Conservation (phyloP, 2,888 invertebrate genomes). For the Xanthia togata region DNA sequence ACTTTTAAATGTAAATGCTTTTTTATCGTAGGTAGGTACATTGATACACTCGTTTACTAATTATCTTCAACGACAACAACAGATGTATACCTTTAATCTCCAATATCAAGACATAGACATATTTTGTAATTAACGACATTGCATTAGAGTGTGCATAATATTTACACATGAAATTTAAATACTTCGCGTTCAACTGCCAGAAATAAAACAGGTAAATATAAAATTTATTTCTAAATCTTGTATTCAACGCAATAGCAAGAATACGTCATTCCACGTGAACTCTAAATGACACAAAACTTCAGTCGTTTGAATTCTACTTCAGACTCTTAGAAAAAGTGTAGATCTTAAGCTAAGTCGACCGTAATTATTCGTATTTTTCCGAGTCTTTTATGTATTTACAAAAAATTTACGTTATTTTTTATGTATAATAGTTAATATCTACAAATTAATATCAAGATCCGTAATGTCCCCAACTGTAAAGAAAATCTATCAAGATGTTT, state of each 20-base stretch:
- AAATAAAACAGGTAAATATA: slow-evolving; percentile 12
- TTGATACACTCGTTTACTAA: neutral
- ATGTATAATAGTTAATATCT: slow-evolving; percentile 30
- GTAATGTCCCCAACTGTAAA: neutral
- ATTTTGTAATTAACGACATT: neutral
- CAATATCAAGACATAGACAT: slow-evolving; percentile 6
- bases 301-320: slow-evolving; percentile 77
- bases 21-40: neutral
- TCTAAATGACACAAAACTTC: slow-evolving; percentile 70
- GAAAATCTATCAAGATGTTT: slow-evolving; percentile 25
- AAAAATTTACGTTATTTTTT: slow-evolving; percentile 23
- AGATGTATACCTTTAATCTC: slow-evolving; percentile 9
- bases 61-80: slow-evolving; percentile 4
- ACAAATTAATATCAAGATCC: slow-evolving; percentile 23
- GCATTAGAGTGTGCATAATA: neutral
- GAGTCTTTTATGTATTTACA: slow-evolving; percentile 55
- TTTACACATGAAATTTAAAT: slow-evolving; percentile 17
- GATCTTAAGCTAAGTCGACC: slow-evolving; percentile 49
- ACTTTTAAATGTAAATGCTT: slow-evolving; percentile 16
- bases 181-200: neutral
- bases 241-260: slow-evolving; percentile 23
- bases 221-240: slow-evolving; percentile 24
- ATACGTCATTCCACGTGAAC: slow-evolving; percentile 8
- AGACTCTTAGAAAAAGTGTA: slow-evolving; percentile 70
- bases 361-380: slow-evolving; percentile 37